Base-by-base conservation (phyloP, 1,140 invertebrate genomes). In the Rhopalosiphum maidis region DNA sequence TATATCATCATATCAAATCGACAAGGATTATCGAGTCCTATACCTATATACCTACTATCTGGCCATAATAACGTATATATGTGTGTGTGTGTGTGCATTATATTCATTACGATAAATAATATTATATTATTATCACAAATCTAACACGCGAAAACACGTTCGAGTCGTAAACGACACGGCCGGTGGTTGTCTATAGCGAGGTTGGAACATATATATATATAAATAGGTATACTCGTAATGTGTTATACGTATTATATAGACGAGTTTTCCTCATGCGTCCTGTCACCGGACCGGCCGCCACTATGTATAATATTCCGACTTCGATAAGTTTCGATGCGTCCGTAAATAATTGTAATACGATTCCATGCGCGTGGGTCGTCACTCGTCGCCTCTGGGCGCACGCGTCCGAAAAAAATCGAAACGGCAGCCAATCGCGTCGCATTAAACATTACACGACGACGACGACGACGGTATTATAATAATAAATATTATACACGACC, bases 341-440 rank as follows among this genome's bases (percentile, higher is more conserved):
- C 60, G 60, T 77, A 77, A n/a, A 77, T 77, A 77, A 77, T 77
- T 6, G 60, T 77, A 77, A 77, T 77, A 77, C 60, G 30, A 77
- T n/a, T 77, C 60, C 60, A 77, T 77, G 18, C 60, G 60, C 60
- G 60, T 77, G 60, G 60, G 30, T n/a, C 60, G 60, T 68, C 60
- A 77, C 60, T 77, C 60, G 30, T 77, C 60, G 60, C 60, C 60
- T n/a, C n/a, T 8, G 11, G 60, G 60, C 25, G 25, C 60, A 15
- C 48, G 37, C n/a, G 87, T 89, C 48, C 46, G 48, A 89, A 54
- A 89, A 68, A 77, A 54, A 89, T 54, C 35, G 21, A 89, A 89
- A 89, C 87, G 48, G 87, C 87, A 54, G 87, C 46, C 46, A 48
- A 87, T 87, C 43, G 30, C 77, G 77, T 83, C 77, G 77, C 35